These are phyloP conservation scores for Hormaphis cornu DNA, from an alignment of 1,140 invertebrate species.

Conservation along the genomic window DNA sequence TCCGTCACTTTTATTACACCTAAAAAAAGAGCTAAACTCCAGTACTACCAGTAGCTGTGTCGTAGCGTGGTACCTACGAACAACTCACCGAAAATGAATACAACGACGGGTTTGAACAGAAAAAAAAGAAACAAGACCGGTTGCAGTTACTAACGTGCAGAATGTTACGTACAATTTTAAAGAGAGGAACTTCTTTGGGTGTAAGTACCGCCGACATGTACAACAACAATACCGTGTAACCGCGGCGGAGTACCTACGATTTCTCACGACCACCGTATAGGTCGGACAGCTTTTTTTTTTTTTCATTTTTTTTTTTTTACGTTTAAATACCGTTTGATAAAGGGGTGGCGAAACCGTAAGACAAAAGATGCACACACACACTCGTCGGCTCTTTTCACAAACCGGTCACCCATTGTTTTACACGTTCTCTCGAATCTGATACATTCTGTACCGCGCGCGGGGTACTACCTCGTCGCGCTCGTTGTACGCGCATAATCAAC, in stretches of 20 bases:
- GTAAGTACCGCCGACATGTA: no score
- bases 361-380: not conserved
- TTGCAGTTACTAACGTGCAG: no score
- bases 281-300: not conserved
- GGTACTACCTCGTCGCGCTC: not conserved
- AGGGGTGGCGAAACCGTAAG: not conserved
- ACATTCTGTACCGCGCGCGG: not conserved
- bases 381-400: slow-evolving; percentile 6
- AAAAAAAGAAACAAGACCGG: no score
- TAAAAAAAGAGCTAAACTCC: no score
- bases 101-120: no score
- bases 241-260: not conserved
- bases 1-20: no score
- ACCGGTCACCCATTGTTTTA: slow-evolving; percentile 22
- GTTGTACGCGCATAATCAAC: slow-evolving; percentile 1
- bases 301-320: not conserved
- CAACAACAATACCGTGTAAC: no score
- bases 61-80: no score
- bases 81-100: no score
- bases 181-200: no score
- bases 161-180: no score
- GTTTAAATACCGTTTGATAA: not conserved
- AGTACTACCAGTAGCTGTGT: no score
- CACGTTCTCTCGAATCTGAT: not conserved
- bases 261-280: not conserved